These are phyloP conservation scores for Bubo scandiacus DNA, from an alignment of 2,113 vertebrate genomes.

Conservation along the genomic window DNA sequence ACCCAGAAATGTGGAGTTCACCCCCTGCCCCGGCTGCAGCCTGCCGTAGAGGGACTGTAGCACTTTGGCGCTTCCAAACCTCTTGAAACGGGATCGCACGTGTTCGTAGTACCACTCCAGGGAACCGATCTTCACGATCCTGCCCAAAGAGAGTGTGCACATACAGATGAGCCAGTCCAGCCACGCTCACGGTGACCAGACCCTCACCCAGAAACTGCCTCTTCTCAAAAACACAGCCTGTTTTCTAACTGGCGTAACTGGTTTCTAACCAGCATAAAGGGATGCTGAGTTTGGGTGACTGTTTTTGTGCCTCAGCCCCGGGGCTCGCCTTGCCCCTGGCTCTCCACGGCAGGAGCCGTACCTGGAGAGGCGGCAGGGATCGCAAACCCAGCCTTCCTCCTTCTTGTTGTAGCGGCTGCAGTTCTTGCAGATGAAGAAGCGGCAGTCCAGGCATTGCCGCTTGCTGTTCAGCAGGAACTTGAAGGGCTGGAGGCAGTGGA, in stretches of 20 bases:
- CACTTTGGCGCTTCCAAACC: conserved; percentile 91
- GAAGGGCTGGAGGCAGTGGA: conserved; percentile 89
- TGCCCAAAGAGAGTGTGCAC: conserved; percentile 31
- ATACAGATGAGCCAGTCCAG: neutral
- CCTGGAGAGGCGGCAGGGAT: conserved; percentile 87
- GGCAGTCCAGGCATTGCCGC: conserved; percentile 85
- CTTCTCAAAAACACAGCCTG: neutral
- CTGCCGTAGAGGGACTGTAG: conserved; percentile 85
- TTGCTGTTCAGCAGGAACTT: conserved; percentile 84
- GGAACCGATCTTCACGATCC: conserved; percentile 86
- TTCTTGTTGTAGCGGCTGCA: conserved; percentile 86
- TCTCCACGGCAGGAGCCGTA: neutral
- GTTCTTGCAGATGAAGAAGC: conserved; percentile 80
- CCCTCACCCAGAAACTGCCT: neutral
- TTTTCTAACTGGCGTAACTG: neutral
- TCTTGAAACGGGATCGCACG: conserved; percentile 85
- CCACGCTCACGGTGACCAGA: fast-evolving
- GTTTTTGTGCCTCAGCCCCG: neutral
- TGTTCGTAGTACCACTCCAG: conserved; percentile 92
- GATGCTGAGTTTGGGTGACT: neutral
- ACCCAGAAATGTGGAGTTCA: conserved; percentile 23
- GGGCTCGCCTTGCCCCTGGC: neutral
- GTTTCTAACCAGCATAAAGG: neutral
- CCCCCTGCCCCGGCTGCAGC: conserved; percentile 37
- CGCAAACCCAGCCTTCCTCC: conserved; percentile 86